phyloP scores from a whole-genome alignment of 2,888 invertebrate species.

The Erebia aethiops region DNA sequence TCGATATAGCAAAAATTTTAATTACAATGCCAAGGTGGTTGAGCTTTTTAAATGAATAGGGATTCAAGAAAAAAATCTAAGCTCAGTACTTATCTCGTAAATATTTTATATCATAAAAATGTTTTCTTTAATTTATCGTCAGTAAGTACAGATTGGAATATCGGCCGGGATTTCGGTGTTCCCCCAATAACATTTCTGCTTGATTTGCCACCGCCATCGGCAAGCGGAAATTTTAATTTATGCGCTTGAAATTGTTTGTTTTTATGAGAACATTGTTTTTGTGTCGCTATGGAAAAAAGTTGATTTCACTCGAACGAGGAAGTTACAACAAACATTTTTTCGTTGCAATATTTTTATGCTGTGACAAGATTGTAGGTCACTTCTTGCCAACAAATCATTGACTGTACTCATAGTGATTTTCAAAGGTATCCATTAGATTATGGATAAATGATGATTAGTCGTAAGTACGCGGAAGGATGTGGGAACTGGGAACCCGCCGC shows the following conservation, averaged over 20 bases:
- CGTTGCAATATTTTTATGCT: slow-evolving; percentile 31
- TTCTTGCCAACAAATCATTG: slow-evolving; percentile 17
- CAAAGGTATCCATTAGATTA: not conserved
- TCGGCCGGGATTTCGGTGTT: slow-evolving; percentile 42
- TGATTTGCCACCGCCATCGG: slow-evolving; percentile 69
- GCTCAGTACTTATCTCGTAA: not conserved
- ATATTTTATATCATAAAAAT: not conserved
- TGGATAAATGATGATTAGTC: not conserved
- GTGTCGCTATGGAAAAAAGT: slow-evolving; percentile 58
- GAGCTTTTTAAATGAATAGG: too few relatives aligned
- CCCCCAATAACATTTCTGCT: slow-evolving; percentile 75
- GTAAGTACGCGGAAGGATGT: too few relatives aligned
- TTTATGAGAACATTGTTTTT: slow-evolving; percentile 73
- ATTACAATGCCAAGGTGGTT: too few relatives aligned
- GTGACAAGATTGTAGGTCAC: slow-evolving; percentile 23
- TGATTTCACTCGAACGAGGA: slow-evolving; percentile 63
- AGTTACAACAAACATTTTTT: slow-evolving; percentile 58
- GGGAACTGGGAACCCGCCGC: too few relatives aligned
- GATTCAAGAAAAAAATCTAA: too few relatives aligned
- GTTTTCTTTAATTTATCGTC: slow-evolving; percentile 36
- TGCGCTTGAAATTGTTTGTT: slow-evolving; percentile 77
- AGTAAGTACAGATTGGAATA: slow-evolving; percentile 29
- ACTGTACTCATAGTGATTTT: slow-evolving; percentile 3
- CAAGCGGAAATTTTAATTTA: slow-evolving; percentile 82
- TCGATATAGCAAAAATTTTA: too few relatives aligned